Conservation (phyloP, 2,888 invertebrate genomes). For the Hofmannophila pseudospretella region DNA sequence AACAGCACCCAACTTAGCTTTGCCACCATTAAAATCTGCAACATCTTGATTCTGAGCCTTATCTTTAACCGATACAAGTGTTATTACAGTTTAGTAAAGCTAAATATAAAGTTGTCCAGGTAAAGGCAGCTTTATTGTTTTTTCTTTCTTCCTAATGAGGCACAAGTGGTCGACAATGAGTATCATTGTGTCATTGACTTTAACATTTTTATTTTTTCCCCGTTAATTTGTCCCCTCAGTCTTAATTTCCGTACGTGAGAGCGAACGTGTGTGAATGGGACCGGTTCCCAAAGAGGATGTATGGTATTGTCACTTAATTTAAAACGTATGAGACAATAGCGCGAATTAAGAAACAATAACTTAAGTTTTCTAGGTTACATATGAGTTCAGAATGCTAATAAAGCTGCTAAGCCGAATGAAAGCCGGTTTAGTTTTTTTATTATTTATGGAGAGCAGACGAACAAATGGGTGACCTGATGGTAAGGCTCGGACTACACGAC, state of each 20-base stretch:
- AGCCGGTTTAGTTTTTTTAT: no score
- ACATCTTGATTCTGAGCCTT: constrained; percentile 3
- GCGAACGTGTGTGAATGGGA: constrained; percentile 24
- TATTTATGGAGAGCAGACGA: no score
- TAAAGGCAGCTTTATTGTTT: constrained; percentile 60
- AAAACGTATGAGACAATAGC: constrained; percentile 3
- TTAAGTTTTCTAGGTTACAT: background rate
- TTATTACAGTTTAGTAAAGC: background rate
- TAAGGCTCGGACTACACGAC: no score
- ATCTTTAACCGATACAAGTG: background rate
- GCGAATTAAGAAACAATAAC: constrained; percentile 6
- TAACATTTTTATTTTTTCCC: constrained; percentile 44
- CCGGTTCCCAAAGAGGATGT: background rate
- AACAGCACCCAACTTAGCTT: background rate
- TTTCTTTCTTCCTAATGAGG: constrained; percentile 71
- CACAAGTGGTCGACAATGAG: constrained; percentile 67
- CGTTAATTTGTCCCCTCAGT: constrained; percentile 56
- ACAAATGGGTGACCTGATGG: no score
- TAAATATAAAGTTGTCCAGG: constrained; percentile 29
- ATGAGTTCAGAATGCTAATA: background rate
- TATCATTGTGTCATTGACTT: constrained; percentile 63
- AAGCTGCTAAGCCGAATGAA: no score
- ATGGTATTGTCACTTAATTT: constrained; percentile 6
- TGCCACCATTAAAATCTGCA: background rate
- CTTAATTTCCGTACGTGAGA: constrained; percentile 37